Percentiles rank a stretch among this genome's conserved stretches.
Conservation (phyloP, 1,140 invertebrate species). For the Scaptomyza pallida region DNA sequence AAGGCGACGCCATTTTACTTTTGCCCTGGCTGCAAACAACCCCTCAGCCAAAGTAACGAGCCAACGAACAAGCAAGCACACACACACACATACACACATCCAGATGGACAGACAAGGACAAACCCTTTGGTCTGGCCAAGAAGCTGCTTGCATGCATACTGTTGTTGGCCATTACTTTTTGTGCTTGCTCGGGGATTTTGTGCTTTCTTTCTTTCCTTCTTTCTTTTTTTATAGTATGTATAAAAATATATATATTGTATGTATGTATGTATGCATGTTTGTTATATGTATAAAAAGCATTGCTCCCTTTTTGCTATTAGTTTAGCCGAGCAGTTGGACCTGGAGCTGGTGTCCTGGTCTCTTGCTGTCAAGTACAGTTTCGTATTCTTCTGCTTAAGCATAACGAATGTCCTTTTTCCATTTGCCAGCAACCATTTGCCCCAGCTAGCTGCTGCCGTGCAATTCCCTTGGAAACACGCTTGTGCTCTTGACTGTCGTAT, state of each 20-base stretch:
- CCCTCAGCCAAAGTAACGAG: conserved; percentile 57
- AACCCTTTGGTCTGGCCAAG: conserved; percentile 57
- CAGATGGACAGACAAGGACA: conserved; percentile 33
- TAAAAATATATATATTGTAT: conserved; percentile 19
- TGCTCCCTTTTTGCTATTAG: conserved; percentile 70
- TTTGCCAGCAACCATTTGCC: conserved; percentile 32
- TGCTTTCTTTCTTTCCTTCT: conserved; percentile 56
- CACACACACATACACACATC: conserved; percentile 24
- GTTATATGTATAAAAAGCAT: conserved; percentile 36
- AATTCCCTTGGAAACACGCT: conserved; percentile 65
- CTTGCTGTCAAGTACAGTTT: conserved; percentile 78
- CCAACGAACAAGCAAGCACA: conserved; percentile 60
- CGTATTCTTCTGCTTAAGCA: conserved; percentile 82
- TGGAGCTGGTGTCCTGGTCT: conserved; percentile 38
- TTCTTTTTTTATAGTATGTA: conserved; percentile 35
- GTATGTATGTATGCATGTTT: conserved; percentile 13
- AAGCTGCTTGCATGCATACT: conserved; percentile 52
- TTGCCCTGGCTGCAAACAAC: conserved; percentile 68
- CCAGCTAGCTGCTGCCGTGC: conserved; percentile 23
- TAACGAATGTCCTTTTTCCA: conserved; percentile 76
- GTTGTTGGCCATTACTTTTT: conserved; percentile 78
- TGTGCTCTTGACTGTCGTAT: conserved; percentile 3
- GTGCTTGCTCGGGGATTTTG: conserved; percentile 53
- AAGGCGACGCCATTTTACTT: conserved; percentile 82
- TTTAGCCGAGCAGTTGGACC: conserved; percentile 33